Evolutionary conservation across 2,113 vertebrate species (phyloP), one percentile per base, ranked within the genome.

Genomic region (Hippocampus guttulatus): DNA sequence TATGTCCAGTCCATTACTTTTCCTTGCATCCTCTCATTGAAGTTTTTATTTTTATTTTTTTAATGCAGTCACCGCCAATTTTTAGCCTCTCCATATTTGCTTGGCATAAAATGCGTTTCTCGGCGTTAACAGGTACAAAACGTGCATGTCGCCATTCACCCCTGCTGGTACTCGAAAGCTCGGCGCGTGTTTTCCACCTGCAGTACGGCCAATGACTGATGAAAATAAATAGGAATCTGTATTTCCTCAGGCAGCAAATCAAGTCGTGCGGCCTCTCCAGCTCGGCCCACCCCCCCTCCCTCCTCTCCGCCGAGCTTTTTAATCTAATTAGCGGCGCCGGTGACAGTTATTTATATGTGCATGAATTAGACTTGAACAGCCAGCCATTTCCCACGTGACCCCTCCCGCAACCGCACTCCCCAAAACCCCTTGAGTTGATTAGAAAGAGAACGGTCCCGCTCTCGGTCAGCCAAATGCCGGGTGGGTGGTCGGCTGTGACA

Each of bases 261-360:
- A 76, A 68, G 58, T 41, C 61, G 20, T 25, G 71, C 47, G 54
- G 64, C 75, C 47, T 49, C 49, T 67, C 8, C 38, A 45, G 65
- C 69, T 66, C 51, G 43, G 51, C 66, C 41, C 58, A n/a, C n/a
- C n/a, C n/a, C 20, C 65, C 60, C 14, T 3, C 33, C 33, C 33
- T 5, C 5, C 33, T 23, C 58, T 40, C 78, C 75, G 23, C 55
- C 61, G 6, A 76, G 79, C 73, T 76, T 82, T 89, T 87, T 82
- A 81, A 90, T 90, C 82, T 80, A 87, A 86, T 91, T 87, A 90
- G 82, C 88, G 81, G 77, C 72, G 68, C 67, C 72, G 67, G 68
- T 66, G 63, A 78, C 84, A 87, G 85, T 86, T 88, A 88, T 87
- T 87, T 88, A 87, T 87, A 88, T 71, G 72, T 85, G 78, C 85